phyloP scores from a whole-genome alignment of 2,888 invertebrate genomes.

The Therioaphis trifolii region DNA sequence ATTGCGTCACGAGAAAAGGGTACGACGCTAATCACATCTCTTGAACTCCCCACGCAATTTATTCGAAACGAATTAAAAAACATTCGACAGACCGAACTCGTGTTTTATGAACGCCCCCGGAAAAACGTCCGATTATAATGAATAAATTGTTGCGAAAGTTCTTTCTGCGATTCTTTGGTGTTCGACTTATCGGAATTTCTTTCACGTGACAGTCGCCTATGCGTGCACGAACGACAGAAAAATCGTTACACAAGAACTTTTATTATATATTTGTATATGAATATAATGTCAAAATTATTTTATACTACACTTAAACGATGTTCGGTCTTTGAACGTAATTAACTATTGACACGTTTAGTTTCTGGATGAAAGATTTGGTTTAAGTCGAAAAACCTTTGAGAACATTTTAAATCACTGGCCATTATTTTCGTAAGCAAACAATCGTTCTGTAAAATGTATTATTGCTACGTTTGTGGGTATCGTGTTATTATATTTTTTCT shows the following conservation, averaged over 20 bases:
- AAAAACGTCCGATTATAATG: not conserved
- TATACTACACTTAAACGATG: not conserved
- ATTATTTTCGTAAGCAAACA: too few relatives aligned
- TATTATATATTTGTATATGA: not conserved
- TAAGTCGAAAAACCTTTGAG: not conserved
- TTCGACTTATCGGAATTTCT: not conserved
- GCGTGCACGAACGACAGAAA: not conserved
- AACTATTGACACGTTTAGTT: not conserved
- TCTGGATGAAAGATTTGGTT: not conserved
- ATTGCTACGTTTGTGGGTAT: not conserved
- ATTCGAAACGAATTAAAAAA: not conserved
- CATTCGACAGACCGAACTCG: not conserved
- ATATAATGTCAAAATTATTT: too few relatives aligned
- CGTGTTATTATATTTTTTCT: not conserved
- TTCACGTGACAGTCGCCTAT: too few relatives aligned
- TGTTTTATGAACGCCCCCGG: not conserved
- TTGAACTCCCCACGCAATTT: not conserved
- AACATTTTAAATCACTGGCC: too few relatives aligned
- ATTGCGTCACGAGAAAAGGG: too few relatives aligned
- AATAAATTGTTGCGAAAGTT: not conserved
- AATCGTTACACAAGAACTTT: not conserved
- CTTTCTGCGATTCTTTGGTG: not conserved
- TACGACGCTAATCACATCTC: too few relatives aligned
- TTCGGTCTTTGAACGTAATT: not conserved
- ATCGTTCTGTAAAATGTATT: not conserved